phyloP scores from a whole-genome alignment of 2,888 invertebrate species.

The Zele albiditarsus region DNA sequence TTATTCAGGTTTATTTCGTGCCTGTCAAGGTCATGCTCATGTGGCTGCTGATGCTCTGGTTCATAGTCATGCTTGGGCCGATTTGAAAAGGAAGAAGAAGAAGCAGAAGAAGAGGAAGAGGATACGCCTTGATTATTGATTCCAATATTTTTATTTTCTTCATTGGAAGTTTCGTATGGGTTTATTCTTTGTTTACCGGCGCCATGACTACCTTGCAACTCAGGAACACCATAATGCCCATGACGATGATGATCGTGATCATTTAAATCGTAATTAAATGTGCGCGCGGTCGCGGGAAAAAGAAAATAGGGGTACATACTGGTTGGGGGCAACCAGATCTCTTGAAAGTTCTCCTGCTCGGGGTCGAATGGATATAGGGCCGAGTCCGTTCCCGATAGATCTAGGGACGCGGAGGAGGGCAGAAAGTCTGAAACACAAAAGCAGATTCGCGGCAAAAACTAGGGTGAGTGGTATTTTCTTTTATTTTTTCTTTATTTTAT shows the following conservation, averaged over 20 bases:
- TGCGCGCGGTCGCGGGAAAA: slow-evolving; percentile 75
- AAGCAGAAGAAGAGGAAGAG: slow-evolving; percentile 54
- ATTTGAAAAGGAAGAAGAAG: slow-evolving; percentile 59
- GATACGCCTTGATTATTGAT: slow-evolving; percentile 43
- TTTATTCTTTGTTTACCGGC: slow-evolving; percentile 57
- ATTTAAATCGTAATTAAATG: slow-evolving; percentile 56
- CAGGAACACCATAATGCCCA: slow-evolving; percentile 60
- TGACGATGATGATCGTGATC: slow-evolving; percentile 52
- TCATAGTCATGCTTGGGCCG: slow-evolving; percentile 67
- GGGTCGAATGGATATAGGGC: slow-evolving; percentile 75
- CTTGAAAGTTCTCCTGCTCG: slow-evolving; percentile 76
- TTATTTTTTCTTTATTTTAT: slow-evolving; percentile 20
- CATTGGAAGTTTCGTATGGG: slow-evolving; percentile 54
- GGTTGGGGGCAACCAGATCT: slow-evolving; percentile 75
- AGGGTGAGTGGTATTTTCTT: slow-evolving; percentile 17
- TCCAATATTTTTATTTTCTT: slow-evolving; percentile 48
- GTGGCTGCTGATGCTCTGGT: slow-evolving; percentile 63
- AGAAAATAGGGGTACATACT: slow-evolving; percentile 78
- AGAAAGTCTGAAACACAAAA: slow-evolving; percentile 77
- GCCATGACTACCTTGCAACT: slow-evolving; percentile 60
- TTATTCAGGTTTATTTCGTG: slow-evolving; percentile 59
- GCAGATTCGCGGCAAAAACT: slow-evolving; percentile 68
- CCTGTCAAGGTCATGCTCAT: slow-evolving; percentile 65
- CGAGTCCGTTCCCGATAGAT: slow-evolving; percentile 76
- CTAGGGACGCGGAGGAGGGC: slow-evolving; percentile 74